phyloP scores from a whole-genome alignment of 2,113 vertebrate species.

The Callopanchax toddi region DNA sequence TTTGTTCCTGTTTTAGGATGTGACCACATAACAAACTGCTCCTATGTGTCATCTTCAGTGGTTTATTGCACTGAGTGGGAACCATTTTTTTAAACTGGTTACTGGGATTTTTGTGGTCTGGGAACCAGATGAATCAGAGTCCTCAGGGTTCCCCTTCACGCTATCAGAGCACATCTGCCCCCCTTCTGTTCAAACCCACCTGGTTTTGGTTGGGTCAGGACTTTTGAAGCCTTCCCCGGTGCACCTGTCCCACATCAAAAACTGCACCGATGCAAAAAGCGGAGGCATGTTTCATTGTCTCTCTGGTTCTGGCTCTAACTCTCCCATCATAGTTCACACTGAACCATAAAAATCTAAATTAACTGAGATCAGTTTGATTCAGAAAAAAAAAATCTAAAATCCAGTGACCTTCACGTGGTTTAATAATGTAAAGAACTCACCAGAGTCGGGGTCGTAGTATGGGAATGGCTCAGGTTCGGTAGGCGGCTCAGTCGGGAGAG shows the following conservation, averaged over 20 bases:
- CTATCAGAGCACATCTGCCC: not conserved
- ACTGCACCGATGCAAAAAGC: not conserved
- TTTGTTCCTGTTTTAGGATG: too few species aligned
- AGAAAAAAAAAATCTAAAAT: too few species aligned
- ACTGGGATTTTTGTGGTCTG: not conserved
- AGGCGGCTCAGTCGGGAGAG: slow-evolving; percentile 58
- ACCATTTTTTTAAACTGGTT: not conserved
- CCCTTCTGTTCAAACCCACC: not conserved
- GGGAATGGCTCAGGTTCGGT: slow-evolving; percentile 54
- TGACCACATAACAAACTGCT: too few species aligned
- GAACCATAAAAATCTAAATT: not conserved
- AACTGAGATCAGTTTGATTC: too few species aligned
- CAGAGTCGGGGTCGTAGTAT: slow-evolving; percentile 66
- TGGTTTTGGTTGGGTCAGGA: not conserved
- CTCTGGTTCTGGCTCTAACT: not conserved
- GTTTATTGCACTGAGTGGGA: not conserved
- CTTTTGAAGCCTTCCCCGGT: not conserved
- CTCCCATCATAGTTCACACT: not conserved
- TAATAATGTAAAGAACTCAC: slow-evolving; percentile 41
- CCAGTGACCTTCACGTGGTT: too few species aligned
- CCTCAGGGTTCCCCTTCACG: not conserved
- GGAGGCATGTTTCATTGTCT: not conserved
- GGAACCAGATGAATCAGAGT: not conserved
- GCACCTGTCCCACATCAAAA: not conserved
- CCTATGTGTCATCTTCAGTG: too few species aligned